Base-by-base conservation (phyloP, 2,113 vertebrate genomes). In the Ceyx melanurus region DNA sequence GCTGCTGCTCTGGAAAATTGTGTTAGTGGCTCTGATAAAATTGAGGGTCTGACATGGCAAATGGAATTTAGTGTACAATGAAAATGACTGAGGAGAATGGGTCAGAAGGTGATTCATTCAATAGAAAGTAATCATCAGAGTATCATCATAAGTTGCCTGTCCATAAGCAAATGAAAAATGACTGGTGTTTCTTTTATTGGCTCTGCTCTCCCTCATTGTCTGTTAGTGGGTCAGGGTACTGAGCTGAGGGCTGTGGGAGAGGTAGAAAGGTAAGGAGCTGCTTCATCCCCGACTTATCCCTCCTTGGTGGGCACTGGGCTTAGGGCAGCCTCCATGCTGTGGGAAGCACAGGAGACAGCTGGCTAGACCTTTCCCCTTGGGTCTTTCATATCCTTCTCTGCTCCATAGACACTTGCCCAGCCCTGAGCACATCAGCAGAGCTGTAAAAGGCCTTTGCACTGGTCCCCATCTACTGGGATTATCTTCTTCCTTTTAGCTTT, bases 21-120 rank as follows among this genome's bases (percentile, higher is more conserved):
- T 76, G 74, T 97, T 97, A 97, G 91, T 73, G 62, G 78, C 82
- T 90, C 88, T 93, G 89, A 92, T 94, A 93, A 93, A 96, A 93
- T 15, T 83, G 85, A 96, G 80, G 91, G 73, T 92, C 80, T 95
- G 93, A 96, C 92, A 93, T 92, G 91, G 88, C 88, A 96, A 95
- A 94, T 6, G 10, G 66, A 94, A 94, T 96, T 91, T 80, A 94
- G 89, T 26, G 50, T 93, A 86, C 87, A 92, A 81, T 86, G 93
- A 93, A 94, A 95, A 93, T 92, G 85, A 94, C 89, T 90, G 82
- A 93, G 73, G 56, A 84, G 92, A 91, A 45, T 0, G 20, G 94
- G 92, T 94, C 94, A 95, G 67, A 62, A 88, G 88, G 82, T 88
- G 79, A 66, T 92, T 93, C 54, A 73, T 93, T 92, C 91, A 88